A percentile compares a stretch with the other conserved stretches of the same genome.
phyloP scores from a whole-genome alignment of 2,888 invertebrate species.

The Drosophila stalkeri region DNA sequence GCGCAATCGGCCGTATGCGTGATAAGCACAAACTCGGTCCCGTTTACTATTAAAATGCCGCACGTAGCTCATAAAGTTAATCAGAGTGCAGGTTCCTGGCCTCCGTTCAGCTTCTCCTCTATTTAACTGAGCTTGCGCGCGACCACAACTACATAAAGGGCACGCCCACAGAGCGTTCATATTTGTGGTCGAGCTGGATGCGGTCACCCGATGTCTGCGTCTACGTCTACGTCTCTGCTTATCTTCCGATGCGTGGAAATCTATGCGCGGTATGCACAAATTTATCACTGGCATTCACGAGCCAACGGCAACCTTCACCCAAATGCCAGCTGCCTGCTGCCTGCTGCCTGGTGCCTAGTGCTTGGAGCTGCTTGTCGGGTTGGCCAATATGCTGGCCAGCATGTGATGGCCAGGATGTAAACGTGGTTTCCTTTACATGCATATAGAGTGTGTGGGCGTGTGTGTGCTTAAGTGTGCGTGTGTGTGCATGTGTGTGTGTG shows the following conservation, averaged over 20 bases:
- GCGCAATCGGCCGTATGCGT: conserved; percentile 68
- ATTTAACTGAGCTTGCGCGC: conserved; percentile 39
- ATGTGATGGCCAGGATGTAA: conserved; percentile 64
- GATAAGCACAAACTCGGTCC: conserved; percentile 63
- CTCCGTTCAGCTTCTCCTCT: conserved; percentile 20
- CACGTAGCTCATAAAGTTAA: conserved; percentile 80
- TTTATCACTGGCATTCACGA: conserved; percentile 74
- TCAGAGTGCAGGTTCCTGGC: conserved; percentile 60
- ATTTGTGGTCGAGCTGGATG: conserved; percentile 68
- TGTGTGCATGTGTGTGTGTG: conserved; percentile 17
- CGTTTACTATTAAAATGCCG: conserved; percentile 68
- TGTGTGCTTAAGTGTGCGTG: conserved; percentile 21
- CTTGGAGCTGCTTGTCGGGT: conserved; percentile 47
- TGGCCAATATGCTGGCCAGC: conserved; percentile 72
- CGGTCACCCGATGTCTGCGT: conserved; percentile 34
- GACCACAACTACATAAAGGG: conserved; percentile 61
- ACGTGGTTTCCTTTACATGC: conserved; percentile 55
- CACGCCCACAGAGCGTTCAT: conserved; percentile 65
- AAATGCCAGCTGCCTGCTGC: conserved; percentile 60
- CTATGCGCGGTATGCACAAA: conserved; percentile 80
- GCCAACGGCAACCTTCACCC: conserved; percentile 80
- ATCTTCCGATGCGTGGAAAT: conserved; percentile 64
- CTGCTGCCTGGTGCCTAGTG: not conserved
- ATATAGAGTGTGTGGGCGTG: conserved; percentile 17
- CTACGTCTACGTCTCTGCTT: conserved; percentile 26